Evolutionary conservation across 2,888 invertebrate genomes (phyloP).

Genomic region (Glyphotaelius pellucidus): DNA sequence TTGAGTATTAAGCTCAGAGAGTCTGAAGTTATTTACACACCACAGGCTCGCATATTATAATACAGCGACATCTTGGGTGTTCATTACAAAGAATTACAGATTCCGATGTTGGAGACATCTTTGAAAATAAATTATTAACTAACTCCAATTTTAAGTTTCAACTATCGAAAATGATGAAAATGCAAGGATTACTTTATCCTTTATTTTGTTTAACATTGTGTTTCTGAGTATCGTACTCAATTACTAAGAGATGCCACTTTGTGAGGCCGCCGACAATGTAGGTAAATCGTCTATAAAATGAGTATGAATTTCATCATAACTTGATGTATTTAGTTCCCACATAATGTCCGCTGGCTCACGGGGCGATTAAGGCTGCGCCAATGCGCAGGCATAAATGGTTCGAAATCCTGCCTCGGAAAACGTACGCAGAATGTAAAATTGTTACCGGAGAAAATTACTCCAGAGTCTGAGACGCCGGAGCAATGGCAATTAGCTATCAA

Average conservation of each 20-base stretch:
- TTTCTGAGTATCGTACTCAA: neutral
- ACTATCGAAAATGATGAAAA: neutral
- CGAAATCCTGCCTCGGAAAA: conserved; percentile 40
- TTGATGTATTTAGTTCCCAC: conserved; percentile 35
- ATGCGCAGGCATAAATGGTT: neutral
- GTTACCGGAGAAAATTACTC: conserved; percentile 22
- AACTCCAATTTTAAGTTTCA: neutral
- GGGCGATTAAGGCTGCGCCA: conserved; percentile 5
- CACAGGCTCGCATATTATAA: too few species aligned
- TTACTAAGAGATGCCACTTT: neutral
- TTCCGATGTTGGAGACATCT: too few species aligned
- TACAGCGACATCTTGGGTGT: too few species aligned
- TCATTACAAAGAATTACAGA: too few species aligned
- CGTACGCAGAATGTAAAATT: conserved; percentile 41
- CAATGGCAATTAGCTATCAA: conserved; percentile 62
- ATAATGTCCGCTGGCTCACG: conserved; percentile 10
- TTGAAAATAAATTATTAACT: too few species aligned
- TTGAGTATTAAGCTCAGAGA: too few species aligned
- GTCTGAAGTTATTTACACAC: too few species aligned
- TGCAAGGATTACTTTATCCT: neutral
- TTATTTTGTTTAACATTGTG: neutral
- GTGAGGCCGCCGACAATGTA: conserved; percentile 11
- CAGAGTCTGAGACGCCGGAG: conserved; percentile 28
- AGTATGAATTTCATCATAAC: neutral
- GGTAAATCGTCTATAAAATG: conserved; percentile 30